These are phyloP conservation scores for Diarsia dahlii DNA, from an alignment of 2,888 invertebrate species.

Conservation along the genomic window DNA sequence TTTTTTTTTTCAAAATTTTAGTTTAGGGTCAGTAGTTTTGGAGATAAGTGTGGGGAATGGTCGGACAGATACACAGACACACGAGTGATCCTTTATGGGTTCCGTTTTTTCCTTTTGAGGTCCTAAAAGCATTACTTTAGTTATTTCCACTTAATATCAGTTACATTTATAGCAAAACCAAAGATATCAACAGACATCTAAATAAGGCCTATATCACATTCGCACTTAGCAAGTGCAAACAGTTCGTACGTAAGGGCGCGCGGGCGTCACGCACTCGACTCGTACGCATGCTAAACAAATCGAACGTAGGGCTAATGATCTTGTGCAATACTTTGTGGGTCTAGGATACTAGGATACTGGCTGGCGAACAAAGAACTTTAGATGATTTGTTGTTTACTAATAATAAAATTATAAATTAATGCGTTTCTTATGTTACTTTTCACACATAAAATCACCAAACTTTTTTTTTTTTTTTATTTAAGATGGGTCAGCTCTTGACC, in stretches of 20 bases:
- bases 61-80: no score
- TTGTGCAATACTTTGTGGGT: conserved; percentile 47
- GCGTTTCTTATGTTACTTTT: neutral
- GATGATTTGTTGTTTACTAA: conserved; percentile 3
- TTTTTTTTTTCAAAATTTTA: no score
- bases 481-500: no score
- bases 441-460: no score
- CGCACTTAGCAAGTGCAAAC: conserved; percentile 12
- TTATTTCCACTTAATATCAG: neutral
- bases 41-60: no score
- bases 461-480: no score
- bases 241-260: neutral
- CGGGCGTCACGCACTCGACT: conserved; percentile 43
- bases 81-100: no score
- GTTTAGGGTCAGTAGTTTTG: no score
- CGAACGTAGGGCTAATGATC: conserved; percentile 36
- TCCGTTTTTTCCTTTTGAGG: no score
- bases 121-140: no score
- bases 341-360: conserved; percentile 56
- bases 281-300: conserved; percentile 43
- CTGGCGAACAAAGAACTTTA: conserved; percentile 32
- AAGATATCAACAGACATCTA: conserved; percentile 29
- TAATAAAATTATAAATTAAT: neutral
- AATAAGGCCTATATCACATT: conserved; percentile 22
- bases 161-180: conserved; percentile 26